Percentiles rank a stretch among this genome's conserved stretches.
phyloP scores from a whole-genome alignment of 23 tunicate genomes.

The Halocynthia roretzi region DNA sequence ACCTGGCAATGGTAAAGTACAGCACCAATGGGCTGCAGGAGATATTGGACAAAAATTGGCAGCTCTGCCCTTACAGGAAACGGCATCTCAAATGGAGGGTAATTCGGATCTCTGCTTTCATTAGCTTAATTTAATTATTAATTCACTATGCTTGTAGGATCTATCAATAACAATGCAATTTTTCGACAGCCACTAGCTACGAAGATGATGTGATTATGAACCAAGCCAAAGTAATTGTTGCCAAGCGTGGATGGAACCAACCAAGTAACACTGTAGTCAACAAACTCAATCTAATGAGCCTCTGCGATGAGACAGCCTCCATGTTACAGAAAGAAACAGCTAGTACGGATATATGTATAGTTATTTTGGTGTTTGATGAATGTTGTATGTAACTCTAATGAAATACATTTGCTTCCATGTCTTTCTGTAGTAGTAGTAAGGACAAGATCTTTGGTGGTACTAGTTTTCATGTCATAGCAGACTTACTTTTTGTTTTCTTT shows the following conservation, averaged over 20 bases:
- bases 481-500: no score
- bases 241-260: conserved; percentile 35
- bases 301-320: conserved; percentile 32
- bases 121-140: not conserved
- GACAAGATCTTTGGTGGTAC: not conserved
- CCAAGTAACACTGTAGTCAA: conserved; percentile 68
- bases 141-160: no score
- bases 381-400: not conserved
- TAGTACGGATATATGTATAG: no score
- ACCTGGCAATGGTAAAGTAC: not conserved
- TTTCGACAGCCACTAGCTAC: not conserved
- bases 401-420: no score
- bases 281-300: conserved; percentile 52
- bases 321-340: no score
- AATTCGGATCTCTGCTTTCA: not conserved
- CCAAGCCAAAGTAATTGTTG: not conserved
- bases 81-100: conserved; percentile 54
- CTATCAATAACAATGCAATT: not conserved
- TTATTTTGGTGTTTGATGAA: no score
- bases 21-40: conserved; percentile 20
- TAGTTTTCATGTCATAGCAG: no score
- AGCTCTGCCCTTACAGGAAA: conserved; percentile 53
- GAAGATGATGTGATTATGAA: not conserved
- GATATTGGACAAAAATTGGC: conserved; percentile 47
- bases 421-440: not conserved